Conservation (phyloP, 2,113 vertebrate genomes). For the Sturnira hondurensis region DNA sequence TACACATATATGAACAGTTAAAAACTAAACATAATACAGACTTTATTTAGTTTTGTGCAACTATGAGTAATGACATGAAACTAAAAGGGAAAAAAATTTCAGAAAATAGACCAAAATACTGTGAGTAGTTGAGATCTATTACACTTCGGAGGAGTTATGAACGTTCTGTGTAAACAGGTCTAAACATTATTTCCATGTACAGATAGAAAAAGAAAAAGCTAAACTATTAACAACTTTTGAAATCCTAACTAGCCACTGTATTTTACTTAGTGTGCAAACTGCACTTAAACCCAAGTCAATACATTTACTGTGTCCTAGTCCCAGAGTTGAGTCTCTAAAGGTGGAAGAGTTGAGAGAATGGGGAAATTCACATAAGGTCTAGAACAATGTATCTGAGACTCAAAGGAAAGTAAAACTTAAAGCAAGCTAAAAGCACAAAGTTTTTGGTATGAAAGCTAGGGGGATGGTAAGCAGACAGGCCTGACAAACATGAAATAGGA, state of each 20-base stretch:
- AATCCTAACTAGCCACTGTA: not conserved
- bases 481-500: not conserved
- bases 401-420: not conserved
- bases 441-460: not conserved
- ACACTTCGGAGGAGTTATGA: not conserved
- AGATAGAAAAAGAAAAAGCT: slow-evolving; percentile 28
- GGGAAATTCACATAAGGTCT: not conserved
- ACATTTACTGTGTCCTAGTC: not conserved
- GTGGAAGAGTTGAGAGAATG: not conserved
- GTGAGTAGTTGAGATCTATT: not conserved
- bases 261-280: not conserved
- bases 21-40: slow-evolving; percentile 15
- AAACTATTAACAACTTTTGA: not conserved
- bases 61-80: slow-evolving; percentile 28
- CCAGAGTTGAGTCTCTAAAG: not conserved
- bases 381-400: not conserved
- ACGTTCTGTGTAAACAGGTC: slow-evolving; percentile 10
- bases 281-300: not conserved
- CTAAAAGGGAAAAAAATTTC: not conserved
- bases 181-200: not conserved
- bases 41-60: slow-evolving; percentile 10
- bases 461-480: not conserved
- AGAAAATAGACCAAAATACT: slow-evolving; percentile 28
- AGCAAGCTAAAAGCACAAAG: not conserved
- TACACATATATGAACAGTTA: not conserved